Conservation (phyloP, 2,113 vertebrate species). For the Nycticebus coucang region DNA sequence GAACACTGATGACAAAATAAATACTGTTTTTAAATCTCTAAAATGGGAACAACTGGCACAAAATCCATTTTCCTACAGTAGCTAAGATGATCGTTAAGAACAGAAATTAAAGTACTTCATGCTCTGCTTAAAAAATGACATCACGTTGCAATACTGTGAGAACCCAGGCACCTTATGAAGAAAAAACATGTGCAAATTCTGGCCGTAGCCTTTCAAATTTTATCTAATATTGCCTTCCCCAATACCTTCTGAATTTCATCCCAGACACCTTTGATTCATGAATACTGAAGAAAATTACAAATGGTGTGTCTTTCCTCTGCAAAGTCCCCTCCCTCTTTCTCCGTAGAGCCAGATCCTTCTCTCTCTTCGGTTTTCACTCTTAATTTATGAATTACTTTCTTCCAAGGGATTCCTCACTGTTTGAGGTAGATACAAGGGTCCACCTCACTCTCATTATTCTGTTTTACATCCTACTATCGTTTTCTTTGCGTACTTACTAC, state of each 20-base stretch:
- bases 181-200: not conserved
- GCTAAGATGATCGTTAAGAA: not conserved
- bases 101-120: not conserved
- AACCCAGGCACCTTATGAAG: not conserved
- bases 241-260: not conserved
- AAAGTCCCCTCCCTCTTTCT: not conserved
- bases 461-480: not conserved
- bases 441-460: not conserved
- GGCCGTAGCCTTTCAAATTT: not conserved
- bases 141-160: not conserved
- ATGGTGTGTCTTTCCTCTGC: not conserved
- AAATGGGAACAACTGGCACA: not conserved
- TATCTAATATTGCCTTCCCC: not conserved
- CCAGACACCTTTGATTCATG: not conserved
- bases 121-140: not conserved
- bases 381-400: not conserved
- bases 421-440: not conserved
- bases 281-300: not conserved
- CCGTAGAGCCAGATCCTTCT: not conserved
- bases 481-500: not conserved
- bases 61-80: not conserved
- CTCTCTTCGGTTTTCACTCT: not conserved
- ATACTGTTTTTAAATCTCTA: not conserved
- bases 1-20: not conserved
- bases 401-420: not conserved